Base-by-base conservation (phyloP, 2,113 vertebrate genomes). In the Stomatorhinus ivindoensis region DNA sequence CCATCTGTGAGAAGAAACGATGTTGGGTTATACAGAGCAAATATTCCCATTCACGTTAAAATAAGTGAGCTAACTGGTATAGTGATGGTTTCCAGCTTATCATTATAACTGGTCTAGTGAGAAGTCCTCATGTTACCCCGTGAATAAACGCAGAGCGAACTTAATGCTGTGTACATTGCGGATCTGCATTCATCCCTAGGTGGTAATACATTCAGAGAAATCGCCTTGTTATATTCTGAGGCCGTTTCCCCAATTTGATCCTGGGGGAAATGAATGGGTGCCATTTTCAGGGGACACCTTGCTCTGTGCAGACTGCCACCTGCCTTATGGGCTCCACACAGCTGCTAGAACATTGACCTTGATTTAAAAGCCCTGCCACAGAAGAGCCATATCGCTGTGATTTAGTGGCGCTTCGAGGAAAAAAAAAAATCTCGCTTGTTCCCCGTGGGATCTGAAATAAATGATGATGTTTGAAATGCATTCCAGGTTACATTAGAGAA, bases 381-480 rank as follows among this genome's bases (percentile, higher is more conserved):
- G 21, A 51, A 86, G n/a, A 51, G 48, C 46, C 46, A 51, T 53
- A 31, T n/a, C 27, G 48, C 85, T 86, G 46, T 48, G 46, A 85
- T 46, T 85, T 50, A 86, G 24, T 55, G n/a, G n/a, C 27, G 10
- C n/a, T 86, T 51, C 10, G 1, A 51, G 27, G n/a, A 19, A 9
- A 7, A 17, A 51, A n/a, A 48, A 86, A 86, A 86, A 48, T 48
- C 86, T 15, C 17, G 15, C 48, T 53, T 58, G 27, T 55, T 55
- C 31, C 86, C 27, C 13, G 2, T 35, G 50, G 48, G 31, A 87
- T 39, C 35, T 53, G 48, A 53, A 87, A 87, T 53, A 27, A 51
- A 87, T 85, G 82, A 85, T 47, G 73, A 80, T 80, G 73, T 42
- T 80, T 80, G 73, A 85, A 47, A 85, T 85, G 46, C 44, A 48